Evolutionary conservation across 2,797 vertebrate species (phyloP).

Genomic region (Loriculus beryllinus): DNA sequence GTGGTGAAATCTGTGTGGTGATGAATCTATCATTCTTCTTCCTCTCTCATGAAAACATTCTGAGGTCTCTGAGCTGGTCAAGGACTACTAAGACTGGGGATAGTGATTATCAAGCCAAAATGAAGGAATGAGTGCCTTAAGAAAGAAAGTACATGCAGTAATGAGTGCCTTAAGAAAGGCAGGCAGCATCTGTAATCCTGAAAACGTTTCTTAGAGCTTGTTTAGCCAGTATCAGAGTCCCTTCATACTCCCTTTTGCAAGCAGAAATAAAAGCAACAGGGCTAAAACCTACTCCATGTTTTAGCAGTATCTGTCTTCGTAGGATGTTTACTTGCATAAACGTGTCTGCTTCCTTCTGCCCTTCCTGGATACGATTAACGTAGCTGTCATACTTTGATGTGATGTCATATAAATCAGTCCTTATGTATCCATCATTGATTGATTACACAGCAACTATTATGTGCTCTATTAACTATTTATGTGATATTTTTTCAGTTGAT

Average conservation of each 20-base stretch:
- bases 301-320: conserved; percentile 1
- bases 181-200: not conserved
- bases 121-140: not conserved
- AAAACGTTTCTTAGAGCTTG: not conserved
- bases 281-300: not conserved
- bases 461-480: not conserved
- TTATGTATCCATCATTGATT: not conserved
- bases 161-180: not conserved
- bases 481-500: not conserved
- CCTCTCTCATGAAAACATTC: not conserved
- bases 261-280: not conserved
- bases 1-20: not conserved
- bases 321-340: not conserved
- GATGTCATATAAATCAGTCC: not conserved
- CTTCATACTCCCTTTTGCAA: not conserved
- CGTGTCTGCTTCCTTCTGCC: not conserved
- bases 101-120: not conserved
- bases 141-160: not conserved
- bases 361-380: not conserved
- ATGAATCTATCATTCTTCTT: not conserved
- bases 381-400: not conserved
- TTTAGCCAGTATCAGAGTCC: not conserved
- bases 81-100: not conserved
- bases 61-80: not conserved
- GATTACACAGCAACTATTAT: not conserved